Percentiles rank a stretch among this genome's conserved stretches.
phyloP scores from a whole-genome alignment of 2,888 invertebrate species.

The Pegoplata infirma region DNA sequence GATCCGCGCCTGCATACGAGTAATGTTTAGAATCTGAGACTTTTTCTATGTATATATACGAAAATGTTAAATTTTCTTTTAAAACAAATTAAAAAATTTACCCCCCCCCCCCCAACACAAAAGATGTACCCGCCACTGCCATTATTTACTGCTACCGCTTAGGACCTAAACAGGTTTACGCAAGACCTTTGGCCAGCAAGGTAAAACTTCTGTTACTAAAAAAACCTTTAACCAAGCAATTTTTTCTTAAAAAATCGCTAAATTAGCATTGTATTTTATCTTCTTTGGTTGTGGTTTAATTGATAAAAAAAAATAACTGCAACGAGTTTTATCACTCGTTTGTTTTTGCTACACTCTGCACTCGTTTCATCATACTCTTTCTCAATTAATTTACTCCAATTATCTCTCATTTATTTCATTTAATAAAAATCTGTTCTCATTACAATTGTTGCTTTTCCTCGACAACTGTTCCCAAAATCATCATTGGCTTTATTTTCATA shows the following conservation, averaged over 20 bases:
- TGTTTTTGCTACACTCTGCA: background rate
- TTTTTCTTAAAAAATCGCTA: conserved; percentile 12
- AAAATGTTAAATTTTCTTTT: no score
- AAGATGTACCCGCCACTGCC: no score
- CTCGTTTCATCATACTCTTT: background rate
- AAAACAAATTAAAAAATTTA: no score
- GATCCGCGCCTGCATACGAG: no score
- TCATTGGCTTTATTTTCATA: conserved; percentile 14
- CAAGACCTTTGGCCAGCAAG: no score
- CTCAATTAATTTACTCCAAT: background rate
- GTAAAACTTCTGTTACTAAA: no score
- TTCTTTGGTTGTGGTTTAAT: conserved; percentile 19
- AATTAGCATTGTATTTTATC: conserved; percentile 1
- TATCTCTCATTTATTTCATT: background rate
- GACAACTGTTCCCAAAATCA: conserved; percentile 29
- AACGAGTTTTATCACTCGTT: conserved; percentile 39
- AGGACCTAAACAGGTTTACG: no score
- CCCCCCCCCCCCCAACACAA: no score
- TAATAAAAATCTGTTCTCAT: conserved; percentile 40
- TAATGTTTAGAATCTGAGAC: no score
- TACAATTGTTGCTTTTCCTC: conserved; percentile 59
- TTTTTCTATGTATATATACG: no score
- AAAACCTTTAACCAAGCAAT: no score
- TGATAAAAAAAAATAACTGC: conserved; percentile 32
- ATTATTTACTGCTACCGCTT: no score